Percentiles rank a stretch among this genome's conserved stretches.
These are phyloP conservation scores for Melospiza georgiana DNA, from an alignment of 2,113 vertebrate genomes.

Conservation along the genomic window DNA sequence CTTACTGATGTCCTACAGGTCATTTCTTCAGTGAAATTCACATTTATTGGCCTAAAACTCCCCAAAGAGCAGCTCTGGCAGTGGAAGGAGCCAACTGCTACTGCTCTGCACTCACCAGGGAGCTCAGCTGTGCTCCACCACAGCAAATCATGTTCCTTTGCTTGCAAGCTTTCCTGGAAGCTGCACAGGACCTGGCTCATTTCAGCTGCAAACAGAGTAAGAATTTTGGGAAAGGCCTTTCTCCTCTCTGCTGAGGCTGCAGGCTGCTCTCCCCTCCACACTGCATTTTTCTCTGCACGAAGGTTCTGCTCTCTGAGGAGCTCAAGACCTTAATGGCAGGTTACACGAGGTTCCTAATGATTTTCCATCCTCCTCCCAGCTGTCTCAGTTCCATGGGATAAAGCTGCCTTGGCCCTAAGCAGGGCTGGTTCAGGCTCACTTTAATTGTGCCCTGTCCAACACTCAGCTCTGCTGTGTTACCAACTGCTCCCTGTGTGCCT, in stretches of 20 bases:
- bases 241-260: neutral
- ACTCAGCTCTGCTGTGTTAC: neutral
- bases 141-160: neutral
- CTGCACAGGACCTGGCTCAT: neutral
- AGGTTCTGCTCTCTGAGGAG: neutral
- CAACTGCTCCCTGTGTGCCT: constrained; percentile 34
- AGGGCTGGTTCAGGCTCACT: neutral
- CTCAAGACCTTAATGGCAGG: neutral
- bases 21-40: neutral
- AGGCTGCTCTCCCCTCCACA: neutral
- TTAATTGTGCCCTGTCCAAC: neutral
- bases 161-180: neutral
- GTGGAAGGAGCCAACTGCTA: neutral
- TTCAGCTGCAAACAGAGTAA: neutral
- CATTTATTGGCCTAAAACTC: neutral
- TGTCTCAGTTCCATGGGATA: neutral
- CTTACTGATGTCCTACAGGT: neutral
- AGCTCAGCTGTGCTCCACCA: neutral
- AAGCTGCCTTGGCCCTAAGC: constrained; percentile 23
- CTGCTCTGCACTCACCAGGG: neutral
- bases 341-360: constrained; percentile 8
- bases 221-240: neutral
- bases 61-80: neutral
- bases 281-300: neutral
- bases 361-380: constrained; percentile 44